Evolutionary conservation across 2,113 vertebrate genomes (phyloP).

Genomic region (Crotalus horridus): DNA sequence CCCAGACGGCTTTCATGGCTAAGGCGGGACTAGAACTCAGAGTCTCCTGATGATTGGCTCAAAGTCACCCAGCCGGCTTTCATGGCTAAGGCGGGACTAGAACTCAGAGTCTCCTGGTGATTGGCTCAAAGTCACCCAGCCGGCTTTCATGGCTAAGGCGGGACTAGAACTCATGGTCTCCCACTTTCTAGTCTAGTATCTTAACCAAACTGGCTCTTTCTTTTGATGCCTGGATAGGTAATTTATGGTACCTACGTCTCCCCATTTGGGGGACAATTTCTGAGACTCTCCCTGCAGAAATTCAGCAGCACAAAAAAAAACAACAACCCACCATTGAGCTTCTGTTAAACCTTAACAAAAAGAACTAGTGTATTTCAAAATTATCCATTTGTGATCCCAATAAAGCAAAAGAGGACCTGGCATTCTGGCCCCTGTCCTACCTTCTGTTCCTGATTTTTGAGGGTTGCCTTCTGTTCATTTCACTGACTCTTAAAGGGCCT

Average conservation of each 20-base stretch:
- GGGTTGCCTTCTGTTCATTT: neutral
- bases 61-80: too few species aligned
- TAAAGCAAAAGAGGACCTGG: neutral
- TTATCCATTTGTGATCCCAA: neutral
- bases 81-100: too few species aligned
- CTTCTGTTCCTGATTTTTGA: neutral
- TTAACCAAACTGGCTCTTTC: neutral
- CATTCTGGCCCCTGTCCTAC: neutral
- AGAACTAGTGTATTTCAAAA: neutral
- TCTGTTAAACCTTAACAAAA: neutral
- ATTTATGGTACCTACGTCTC: neutral
- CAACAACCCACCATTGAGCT: neutral
- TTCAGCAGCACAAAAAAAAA: neutral
- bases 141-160: too few species aligned
- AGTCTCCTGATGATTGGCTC: too few species aligned
- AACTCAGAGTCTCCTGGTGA: too few species aligned
- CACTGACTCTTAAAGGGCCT: neutral
- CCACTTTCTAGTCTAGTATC: neutral
- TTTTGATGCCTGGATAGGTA: neutral
- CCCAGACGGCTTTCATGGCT: too few species aligned
- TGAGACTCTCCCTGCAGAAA: neutral
- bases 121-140: too few species aligned
- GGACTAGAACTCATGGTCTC: neutral
- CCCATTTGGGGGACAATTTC: neutral
- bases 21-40: too few species aligned